Percentiles rank a stretch among this genome's conserved stretches.
Evolutionary conservation across 2,113 vertebrate genomes (phyloP).

Genomic region (Gracilinanus agilis): DNA sequence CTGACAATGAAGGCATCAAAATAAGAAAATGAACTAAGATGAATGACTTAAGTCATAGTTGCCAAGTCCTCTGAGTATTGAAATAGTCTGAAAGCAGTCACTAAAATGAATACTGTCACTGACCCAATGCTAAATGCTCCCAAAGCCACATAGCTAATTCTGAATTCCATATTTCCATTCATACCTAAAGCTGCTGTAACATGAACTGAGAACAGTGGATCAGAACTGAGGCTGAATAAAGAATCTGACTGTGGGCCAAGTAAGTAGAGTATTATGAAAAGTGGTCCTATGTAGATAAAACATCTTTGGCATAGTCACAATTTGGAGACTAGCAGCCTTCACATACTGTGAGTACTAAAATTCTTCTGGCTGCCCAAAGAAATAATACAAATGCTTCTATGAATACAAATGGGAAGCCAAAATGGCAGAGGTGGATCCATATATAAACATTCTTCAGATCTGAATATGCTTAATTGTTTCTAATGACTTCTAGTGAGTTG

Average conservation of each 20-base stretch:
- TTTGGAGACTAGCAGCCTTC: not conserved
- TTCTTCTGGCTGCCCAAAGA: slow-evolving; percentile 32
- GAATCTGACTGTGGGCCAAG: slow-evolving; percentile 3
- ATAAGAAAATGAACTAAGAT: slow-evolving; percentile 13
- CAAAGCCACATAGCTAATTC: not conserved
- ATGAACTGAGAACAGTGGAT: not conserved
- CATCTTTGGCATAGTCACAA: not conserved
- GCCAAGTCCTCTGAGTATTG: not conserved
- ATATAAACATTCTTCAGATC: slow-evolving; percentile 35
- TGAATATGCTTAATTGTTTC: slow-evolving; percentile 40
- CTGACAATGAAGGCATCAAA: not conserved
- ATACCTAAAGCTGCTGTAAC: not conserved
- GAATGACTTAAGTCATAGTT: not conserved
- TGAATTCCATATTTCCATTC: not conserved
- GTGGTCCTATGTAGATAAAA: not conserved
- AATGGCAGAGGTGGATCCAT: not conserved
- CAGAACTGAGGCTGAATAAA: slow-evolving; percentile 20
- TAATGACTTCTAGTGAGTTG: slow-evolving; percentile 16
- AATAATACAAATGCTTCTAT: not conserved
- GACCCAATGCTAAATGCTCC: not conserved
- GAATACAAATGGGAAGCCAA: slow-evolving; percentile 6
- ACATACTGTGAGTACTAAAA: not conserved
- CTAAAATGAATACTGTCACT: slow-evolving; percentile 21
- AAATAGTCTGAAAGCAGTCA: slow-evolving; percentile 13
- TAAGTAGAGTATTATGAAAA: slow-evolving; percentile 27